Evolutionary conservation across 92 coral and sea anemone species (phyloP).

Genomic region (Parazoanthus atlanticus): DNA sequence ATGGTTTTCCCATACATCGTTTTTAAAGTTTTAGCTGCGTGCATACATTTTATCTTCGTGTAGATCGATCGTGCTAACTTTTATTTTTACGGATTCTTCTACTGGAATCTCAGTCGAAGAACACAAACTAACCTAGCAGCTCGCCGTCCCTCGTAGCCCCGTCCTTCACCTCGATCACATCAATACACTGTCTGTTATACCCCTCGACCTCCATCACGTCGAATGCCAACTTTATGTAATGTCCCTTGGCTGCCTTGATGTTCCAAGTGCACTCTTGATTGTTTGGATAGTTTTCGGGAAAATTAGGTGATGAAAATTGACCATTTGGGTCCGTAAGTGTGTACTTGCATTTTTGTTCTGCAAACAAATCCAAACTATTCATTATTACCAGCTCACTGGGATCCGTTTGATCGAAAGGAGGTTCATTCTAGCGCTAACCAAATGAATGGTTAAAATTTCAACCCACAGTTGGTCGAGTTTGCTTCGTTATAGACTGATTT

Average conservation of each 20-base stretch:
- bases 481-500: no score
- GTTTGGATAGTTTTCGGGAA: slow-evolving; percentile 77
- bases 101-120: background rate
- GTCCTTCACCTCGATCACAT: slow-evolving; percentile 92
- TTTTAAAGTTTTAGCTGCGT: background rate
- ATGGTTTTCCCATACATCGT: no score
- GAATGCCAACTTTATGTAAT: slow-evolving; percentile 69
- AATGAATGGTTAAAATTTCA: no score
- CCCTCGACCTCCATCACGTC: slow-evolving; percentile 76
- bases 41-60: background rate
- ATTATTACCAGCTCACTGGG: no score
- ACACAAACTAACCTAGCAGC: slow-evolving; percentile 78
- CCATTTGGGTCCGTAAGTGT: slow-evolving; percentile 63
- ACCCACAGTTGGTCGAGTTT: no score
- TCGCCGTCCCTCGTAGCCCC: slow-evolving; percentile 68
- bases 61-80: background rate
- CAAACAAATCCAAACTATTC: background rate
- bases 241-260: slow-evolving; percentile 70
- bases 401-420: background rate
- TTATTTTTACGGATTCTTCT: background rate
- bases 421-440: no score
- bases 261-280: slow-evolving; percentile 79
- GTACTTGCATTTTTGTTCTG: slow-evolving; percentile 36
- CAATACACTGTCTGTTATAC: slow-evolving; percentile 76
- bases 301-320: slow-evolving; percentile 69